These are phyloP conservation scores for Argyresthia goedartella DNA, from an alignment of 2,888 invertebrate species.

Conservation along the genomic window DNA sequence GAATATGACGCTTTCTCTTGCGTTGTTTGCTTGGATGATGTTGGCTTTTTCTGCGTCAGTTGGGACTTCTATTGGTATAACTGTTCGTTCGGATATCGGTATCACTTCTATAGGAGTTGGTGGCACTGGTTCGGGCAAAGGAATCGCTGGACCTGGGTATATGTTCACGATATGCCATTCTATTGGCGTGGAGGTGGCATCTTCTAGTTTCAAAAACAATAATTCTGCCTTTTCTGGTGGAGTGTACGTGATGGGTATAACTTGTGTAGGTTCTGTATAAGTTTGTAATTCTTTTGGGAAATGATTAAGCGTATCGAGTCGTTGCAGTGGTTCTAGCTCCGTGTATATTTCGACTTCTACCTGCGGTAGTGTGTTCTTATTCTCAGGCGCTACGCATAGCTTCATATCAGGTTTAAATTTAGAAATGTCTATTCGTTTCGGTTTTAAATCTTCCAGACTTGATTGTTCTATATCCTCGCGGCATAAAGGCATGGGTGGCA, in stretches of 20 bases:
- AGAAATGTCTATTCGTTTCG: slow-evolving; percentile 26
- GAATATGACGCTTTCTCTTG: slow-evolving; percentile 59
- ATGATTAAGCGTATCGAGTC: not conserved
- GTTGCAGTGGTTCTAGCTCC: too few relatives aligned
- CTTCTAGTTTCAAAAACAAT: slow-evolving; percentile 11
- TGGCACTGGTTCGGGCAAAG: slow-evolving; percentile 7
- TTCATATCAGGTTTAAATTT: slow-evolving; percentile 11
- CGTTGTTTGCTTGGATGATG: slow-evolving; percentile 57
- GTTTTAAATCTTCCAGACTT: too few relatives aligned
- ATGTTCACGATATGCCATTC: too few relatives aligned
- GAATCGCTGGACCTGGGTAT: not conserved
- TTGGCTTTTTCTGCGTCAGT: slow-evolving; percentile 34
- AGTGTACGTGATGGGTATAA: slow-evolving; percentile 36
- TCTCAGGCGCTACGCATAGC: too few relatives aligned
- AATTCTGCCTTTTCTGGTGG: not conserved
- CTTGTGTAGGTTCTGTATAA: too few relatives aligned
- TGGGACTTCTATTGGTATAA: too few relatives aligned
- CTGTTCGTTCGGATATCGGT: too few relatives aligned
- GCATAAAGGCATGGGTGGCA: slow-evolving; percentile 36
- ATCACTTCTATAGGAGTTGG: too few relatives aligned
- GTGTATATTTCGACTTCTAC: too few relatives aligned
- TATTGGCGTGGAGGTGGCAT: slow-evolving; percentile 7
- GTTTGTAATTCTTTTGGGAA: not conserved
- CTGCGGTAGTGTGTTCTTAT: too few relatives aligned
- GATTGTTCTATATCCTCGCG: slow-evolving; percentile 9